These are phyloP conservation scores for Trichogramma evanescens DNA, from an alignment of 2,888 invertebrate species.

Conservation along the genomic window DNA sequence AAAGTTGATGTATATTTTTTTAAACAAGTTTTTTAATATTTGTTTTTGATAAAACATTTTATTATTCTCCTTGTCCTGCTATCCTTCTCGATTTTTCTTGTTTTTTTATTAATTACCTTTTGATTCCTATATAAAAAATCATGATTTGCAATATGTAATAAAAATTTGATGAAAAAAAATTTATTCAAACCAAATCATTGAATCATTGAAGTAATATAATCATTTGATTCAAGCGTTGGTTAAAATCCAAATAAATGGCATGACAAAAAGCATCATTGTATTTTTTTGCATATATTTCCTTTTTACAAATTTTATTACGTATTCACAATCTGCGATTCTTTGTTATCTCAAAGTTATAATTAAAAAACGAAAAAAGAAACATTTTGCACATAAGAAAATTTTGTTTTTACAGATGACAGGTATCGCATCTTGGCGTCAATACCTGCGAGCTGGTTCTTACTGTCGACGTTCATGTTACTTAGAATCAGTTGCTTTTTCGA, in stretches of 20 bases:
- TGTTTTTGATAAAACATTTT: conserved; percentile 5
- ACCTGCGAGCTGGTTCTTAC: conserved; percentile 67
- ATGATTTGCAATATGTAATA: too few species aligned
- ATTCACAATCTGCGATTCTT: neutral
- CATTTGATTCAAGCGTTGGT: too few species aligned
- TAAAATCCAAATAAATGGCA: too few species aligned
- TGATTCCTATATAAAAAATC: too few species aligned
- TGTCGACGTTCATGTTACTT: conserved; percentile 58
- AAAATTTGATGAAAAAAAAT: too few species aligned
- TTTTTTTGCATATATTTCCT: neutral
- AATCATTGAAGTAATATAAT: too few species aligned
- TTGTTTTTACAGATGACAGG: conserved; percentile 64
- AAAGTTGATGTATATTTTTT: conserved; percentile 17
- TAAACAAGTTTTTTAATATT: conserved; percentile 9
- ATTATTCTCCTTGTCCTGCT: conserved; percentile 1
- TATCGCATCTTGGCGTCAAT: conserved; percentile 72
- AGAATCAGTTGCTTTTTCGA: conserved; percentile 38
- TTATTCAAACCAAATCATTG: too few species aligned
- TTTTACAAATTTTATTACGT: neutral
- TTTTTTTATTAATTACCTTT: neutral
- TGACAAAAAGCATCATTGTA: too few species aligned
- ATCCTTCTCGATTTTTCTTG: neutral
- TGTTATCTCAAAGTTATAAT: neutral
- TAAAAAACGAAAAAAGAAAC: neutral
- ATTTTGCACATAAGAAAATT: conserved; percentile 18